These are phyloP conservation scores for Drosophila atripex DNA, from an alignment of 2,888 invertebrate species.

Conservation along the genomic window DNA sequence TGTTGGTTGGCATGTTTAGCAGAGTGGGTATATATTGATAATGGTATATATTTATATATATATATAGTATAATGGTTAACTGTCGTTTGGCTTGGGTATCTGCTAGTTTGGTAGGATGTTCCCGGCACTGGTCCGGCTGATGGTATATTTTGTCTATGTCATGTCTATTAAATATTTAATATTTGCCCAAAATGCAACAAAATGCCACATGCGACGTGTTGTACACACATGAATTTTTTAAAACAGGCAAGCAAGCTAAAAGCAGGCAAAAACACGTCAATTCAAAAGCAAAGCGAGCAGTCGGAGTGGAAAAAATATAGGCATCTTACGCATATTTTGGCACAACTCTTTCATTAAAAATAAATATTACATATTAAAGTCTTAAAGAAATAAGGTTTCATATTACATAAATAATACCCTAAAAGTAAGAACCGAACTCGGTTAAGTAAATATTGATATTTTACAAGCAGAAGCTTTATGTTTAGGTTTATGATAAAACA, in stretches of 20 bases:
- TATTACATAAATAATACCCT: too few relatives aligned
- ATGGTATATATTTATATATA: constrained; percentile 37
- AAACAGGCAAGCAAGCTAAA: constrained; percentile 35
- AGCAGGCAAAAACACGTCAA: constrained; percentile 35
- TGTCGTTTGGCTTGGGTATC: constrained; percentile 46
- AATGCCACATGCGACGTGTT: constrained; percentile 68
- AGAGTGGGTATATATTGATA: constrained; percentile 43
- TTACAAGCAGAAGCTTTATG: not conserved
- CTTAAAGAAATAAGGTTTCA: too few relatives aligned
- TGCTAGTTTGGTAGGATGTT: constrained; percentile 46
- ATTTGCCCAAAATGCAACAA: constrained; percentile 56
- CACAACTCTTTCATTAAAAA: not conserved
- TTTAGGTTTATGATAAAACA: not conserved
- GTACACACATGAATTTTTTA: constrained; percentile 49
- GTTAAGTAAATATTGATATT: not conserved
- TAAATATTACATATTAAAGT: not conserved
- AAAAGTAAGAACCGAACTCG: too few relatives aligned
- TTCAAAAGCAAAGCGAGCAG: constrained; percentile 37
- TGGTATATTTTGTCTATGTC: constrained; percentile 50
- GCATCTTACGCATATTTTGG: constrained; percentile 6
- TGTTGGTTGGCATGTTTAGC: constrained; percentile 45
- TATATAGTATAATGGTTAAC: constrained; percentile 27
- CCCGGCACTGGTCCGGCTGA: constrained; percentile 33
- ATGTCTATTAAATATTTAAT: constrained; percentile 44
- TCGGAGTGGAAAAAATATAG: constrained; percentile 27